Conservation (phyloP, 2,888 invertebrate genomes). For the Petrolisthes cinctipes region DNA sequence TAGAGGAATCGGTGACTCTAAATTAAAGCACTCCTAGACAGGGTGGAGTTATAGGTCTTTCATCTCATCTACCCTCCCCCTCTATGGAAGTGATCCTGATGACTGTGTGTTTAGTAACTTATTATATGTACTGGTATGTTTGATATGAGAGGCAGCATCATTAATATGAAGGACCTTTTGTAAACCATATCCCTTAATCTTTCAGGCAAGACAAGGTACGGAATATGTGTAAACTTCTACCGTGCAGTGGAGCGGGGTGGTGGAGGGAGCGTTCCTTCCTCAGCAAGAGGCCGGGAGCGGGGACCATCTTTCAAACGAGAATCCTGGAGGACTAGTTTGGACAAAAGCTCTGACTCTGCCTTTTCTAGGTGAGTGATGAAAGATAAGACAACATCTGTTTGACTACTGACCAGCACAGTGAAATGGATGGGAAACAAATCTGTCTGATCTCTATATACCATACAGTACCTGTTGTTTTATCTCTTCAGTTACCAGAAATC, state of each 20-base stretch:
- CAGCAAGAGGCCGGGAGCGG: slow-evolving; percentile 54
- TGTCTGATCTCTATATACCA: too few relatives aligned
- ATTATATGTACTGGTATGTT: too few relatives aligned
- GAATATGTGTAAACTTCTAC: slow-evolving; percentile 98
- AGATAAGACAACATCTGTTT: background rate
- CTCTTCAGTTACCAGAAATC: too few relatives aligned
- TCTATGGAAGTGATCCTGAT: too few relatives aligned
- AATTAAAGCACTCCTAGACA: too few relatives aligned
- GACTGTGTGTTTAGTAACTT: too few relatives aligned
- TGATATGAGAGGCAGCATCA: too few relatives aligned
- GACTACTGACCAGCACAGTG: background rate
- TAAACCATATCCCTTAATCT: background rate
- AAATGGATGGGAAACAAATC: background rate
- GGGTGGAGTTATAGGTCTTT: too few relatives aligned
- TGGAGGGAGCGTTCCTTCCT: slow-evolving; percentile 10
- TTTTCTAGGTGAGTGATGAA: slow-evolving; percentile 83
- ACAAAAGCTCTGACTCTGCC: slow-evolving; percentile 91
- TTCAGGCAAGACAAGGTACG: slow-evolving; percentile 87
- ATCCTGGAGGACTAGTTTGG: slow-evolving; percentile 92
- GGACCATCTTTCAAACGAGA: slow-evolving; percentile 74
- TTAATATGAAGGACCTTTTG: too few relatives aligned
- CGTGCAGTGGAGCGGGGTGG: slow-evolving; percentile 83
- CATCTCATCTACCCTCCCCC: too few relatives aligned
- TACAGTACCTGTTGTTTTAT: too few relatives aligned
- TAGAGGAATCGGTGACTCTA: too few relatives aligned